A percentile compares a stretch with the other conserved stretches of the same genome.
Conservation (phyloP, 2,113 vertebrate species). For the Pterophyllum scalare region DNA sequence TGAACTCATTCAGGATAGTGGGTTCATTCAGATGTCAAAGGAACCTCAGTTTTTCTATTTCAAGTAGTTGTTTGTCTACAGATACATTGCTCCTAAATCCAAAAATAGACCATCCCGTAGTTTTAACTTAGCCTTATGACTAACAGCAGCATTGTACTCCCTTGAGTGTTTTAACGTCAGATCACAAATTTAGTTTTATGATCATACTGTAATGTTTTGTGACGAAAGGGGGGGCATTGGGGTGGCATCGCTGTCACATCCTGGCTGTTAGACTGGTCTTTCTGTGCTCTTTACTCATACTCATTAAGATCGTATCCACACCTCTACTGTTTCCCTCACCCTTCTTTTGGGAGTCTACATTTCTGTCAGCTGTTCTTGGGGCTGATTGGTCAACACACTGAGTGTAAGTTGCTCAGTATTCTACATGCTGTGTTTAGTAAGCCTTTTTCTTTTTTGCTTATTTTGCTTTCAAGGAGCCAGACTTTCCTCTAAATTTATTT, state of each 20-base stretch:
- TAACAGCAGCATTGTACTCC: neutral
- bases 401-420: constrained; percentile 39
- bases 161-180: neutral
- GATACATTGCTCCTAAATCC: neutral
- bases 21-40: neutral
- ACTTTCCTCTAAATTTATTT: no score
- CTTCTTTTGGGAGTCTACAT: constrained; percentile 13
- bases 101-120: neutral
- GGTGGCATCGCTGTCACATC: neutral
- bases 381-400: constrained; percentile 55
- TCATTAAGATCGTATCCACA: constrained; percentile 32
- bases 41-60: constrained; percentile 3
- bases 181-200: constrained; percentile 5
- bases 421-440: no score
- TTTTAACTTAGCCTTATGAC: constrained; percentile 15
- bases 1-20: neutral
- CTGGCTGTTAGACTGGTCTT: constrained; percentile 4
- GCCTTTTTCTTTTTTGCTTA: no score
- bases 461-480: no score
- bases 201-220: neutral
- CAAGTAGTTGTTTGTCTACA: neutral
- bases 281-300: constrained; percentile 18
- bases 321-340: constrained; percentile 2
- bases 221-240: constrained; percentile 5
- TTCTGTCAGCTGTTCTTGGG: constrained; percentile 60